Percentiles rank a stretch among this genome's conserved stretches.
These are phyloP conservation scores for Cossypha caffra DNA, from an alignment of 2,797 vertebrate genomes.

Conservation along the genomic window DNA sequence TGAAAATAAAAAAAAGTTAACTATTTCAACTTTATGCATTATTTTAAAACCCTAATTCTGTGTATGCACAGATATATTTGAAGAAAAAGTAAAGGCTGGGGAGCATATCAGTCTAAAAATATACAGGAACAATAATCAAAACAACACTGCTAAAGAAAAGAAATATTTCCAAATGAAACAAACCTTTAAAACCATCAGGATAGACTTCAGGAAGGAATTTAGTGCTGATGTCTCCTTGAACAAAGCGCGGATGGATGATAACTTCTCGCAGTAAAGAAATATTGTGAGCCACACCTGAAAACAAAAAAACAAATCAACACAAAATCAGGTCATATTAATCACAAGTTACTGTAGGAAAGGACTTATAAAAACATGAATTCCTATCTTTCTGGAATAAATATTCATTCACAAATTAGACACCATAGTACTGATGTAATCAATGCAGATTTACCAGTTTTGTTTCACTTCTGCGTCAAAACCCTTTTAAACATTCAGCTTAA, in stretches of 20 bases:
- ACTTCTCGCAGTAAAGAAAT: slow-evolving; percentile 93
- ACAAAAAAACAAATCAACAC: not conserved
- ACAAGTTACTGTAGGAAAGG: not conserved
- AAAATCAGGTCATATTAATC: not conserved
- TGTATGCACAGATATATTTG: not conserved
- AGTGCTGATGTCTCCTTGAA: slow-evolving; percentile 93
- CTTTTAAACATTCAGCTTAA: not conserved
- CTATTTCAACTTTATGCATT: not conserved
- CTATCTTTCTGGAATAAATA: not conserved
- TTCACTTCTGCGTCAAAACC: not conserved
- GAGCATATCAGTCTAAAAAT: not conserved
- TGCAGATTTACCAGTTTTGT: not conserved
- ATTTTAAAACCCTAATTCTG: not conserved
- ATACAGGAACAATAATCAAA: not conserved
- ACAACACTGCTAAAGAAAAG: not conserved
- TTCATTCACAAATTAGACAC: not conserved
- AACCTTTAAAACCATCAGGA: slow-evolving; percentile 94
- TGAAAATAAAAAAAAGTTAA: not conserved
- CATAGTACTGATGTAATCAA: not conserved
- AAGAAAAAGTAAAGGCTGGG: not conserved
- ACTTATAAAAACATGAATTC: not conserved
- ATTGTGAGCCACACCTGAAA: slow-evolving; percentile 95
- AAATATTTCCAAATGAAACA: slow-evolving; percentile 40
- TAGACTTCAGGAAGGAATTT: slow-evolving; percentile 96
- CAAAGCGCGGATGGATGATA: slow-evolving; percentile 90